A percentile compares a stretch with the other conserved stretches of the same genome.
phyloP scores from a whole-genome alignment of 2,113 vertebrate species.

The Mixornis gularis region DNA sequence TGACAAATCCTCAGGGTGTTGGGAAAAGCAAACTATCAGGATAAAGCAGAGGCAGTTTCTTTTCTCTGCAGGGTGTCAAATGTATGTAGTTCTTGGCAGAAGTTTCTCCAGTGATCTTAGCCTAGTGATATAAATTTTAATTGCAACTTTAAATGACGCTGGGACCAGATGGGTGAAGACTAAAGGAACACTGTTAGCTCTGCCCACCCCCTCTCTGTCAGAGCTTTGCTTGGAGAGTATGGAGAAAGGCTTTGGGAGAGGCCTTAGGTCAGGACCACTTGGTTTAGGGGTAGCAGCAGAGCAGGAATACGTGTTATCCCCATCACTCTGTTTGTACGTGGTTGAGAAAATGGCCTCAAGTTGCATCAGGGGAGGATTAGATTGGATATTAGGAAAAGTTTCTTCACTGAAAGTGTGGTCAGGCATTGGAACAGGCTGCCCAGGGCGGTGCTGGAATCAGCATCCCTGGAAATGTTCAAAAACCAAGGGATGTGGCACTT shows the following conservation, averaged over 20 bases:
- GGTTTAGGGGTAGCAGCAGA: background rate
- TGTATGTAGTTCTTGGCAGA: slow-evolving; percentile 18
- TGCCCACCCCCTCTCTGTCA: background rate
- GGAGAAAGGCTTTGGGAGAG: background rate
- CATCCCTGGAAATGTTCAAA: background rate
- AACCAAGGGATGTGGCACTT: background rate
- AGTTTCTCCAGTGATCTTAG: slow-evolving; percentile 28
- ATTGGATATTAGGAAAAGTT: background rate
- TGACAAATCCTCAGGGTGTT: background rate
- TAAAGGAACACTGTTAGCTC: background rate
- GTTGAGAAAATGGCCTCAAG: background rate
- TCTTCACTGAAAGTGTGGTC: background rate
- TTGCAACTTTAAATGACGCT: background rate
- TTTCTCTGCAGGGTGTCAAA: slow-evolving; percentile 7
- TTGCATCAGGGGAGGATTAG: background rate
- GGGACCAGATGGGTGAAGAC: background rate
- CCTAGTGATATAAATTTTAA: slow-evolving; percentile 33
- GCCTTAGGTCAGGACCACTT: background rate
- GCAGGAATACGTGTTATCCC: background rate
- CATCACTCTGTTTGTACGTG: background rate
- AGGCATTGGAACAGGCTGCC: background rate
- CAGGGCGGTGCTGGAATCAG: background rate
- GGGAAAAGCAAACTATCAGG: background rate
- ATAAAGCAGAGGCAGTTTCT: slow-evolving; percentile 13
- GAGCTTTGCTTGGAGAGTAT: background rate